Base-by-base conservation (phyloP, 2,888 invertebrate genomes). In the Metopia argyrocephala region DNA sequence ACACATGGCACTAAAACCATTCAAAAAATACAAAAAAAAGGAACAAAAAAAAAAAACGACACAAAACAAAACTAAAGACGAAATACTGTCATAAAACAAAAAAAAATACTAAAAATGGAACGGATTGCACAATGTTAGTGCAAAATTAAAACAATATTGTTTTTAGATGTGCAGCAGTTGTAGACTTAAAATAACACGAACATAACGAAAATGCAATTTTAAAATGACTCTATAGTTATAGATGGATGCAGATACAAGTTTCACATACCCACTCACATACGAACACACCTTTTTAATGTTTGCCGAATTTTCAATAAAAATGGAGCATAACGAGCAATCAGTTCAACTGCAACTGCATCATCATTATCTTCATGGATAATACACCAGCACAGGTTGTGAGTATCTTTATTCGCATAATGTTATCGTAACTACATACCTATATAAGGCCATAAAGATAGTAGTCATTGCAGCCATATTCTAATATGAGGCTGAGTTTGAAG, bases 81-180 rank as follows among this genome's bases (percentile, higher is more conserved):
- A 18, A 15, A 23, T n/a, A 15, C 61, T 52, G 54, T 4, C 27
- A 9, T 21, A 18, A 4, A 27, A 31, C 21, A 12, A 38, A 46
- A 25, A 45, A n/a, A 52, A 46, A 52, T 20, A 15, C 3, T 5
- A 20, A 18, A 48, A 9, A 46, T 18, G 56, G 61, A 69, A 74
- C 69, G 57, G n/a, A n/a, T 57, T 64, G 64, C 50, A 79, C 78
- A 81, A 75, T 81, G 78, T 81, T 78, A 48, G 69, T 56, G 74
- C 54, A 78, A 70, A 78, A 81, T 81, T 81, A 78, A 78, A 81
- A 78, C 81, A 81, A 81, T 81, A 81, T 81, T 78, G 78, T 74
- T 78, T 78, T 78, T 78, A 66, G 78, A 70, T 70, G 70, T 15
- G 9, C 69, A 70, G 73, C 50, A 70, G 73, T 73, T 61, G 78